These are phyloP conservation scores for Phengaris arion DNA, from an alignment of 2,888 invertebrate species.

Conservation along the genomic window DNA sequence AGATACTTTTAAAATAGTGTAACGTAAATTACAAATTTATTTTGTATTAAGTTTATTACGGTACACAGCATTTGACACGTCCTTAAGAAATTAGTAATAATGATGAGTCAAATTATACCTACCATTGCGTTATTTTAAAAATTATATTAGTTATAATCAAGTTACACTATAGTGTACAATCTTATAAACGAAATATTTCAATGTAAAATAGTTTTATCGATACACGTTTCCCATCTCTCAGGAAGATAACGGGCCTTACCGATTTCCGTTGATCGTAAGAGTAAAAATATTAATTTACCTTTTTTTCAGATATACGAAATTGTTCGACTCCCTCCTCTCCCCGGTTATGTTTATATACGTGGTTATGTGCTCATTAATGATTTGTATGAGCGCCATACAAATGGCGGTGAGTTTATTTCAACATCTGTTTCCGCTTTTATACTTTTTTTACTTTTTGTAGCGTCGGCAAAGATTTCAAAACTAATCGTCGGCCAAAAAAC, in stretches of 20 bases:
- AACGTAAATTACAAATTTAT: too few relatives aligned
- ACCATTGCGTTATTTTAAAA: too few relatives aligned
- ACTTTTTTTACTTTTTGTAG: background rate
- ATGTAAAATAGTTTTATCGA: slow-evolving; percentile 1
- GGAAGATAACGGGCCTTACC: slow-evolving; percentile 1
- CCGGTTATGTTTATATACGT: slow-evolving; percentile 71
- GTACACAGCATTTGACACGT: too few relatives aligned
- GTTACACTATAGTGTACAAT: too few relatives aligned
- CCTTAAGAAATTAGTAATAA: too few relatives aligned
- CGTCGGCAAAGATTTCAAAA: too few relatives aligned
- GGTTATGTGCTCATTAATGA: slow-evolving; percentile 62
- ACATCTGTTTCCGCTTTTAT: background rate
- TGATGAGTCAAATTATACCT: too few relatives aligned
- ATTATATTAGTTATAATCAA: too few relatives aligned
- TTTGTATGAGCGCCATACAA: slow-evolving; percentile 66
- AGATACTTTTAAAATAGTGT: too few relatives aligned
- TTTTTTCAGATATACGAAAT: slow-evolving; percentile 22
- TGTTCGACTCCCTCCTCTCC: slow-evolving; percentile 63
- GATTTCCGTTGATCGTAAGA: slow-evolving; percentile 3
- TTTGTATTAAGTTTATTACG: too few relatives aligned
- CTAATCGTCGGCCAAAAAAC: too few relatives aligned
- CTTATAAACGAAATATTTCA: background rate
- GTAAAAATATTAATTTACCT: slow-evolving; percentile 22
- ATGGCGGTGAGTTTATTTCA: slow-evolving; percentile 53
- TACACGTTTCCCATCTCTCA: background rate